Evolutionary conservation across 2,888 invertebrate species (phyloP).

Genomic region (Stomorhina lunata): DNA sequence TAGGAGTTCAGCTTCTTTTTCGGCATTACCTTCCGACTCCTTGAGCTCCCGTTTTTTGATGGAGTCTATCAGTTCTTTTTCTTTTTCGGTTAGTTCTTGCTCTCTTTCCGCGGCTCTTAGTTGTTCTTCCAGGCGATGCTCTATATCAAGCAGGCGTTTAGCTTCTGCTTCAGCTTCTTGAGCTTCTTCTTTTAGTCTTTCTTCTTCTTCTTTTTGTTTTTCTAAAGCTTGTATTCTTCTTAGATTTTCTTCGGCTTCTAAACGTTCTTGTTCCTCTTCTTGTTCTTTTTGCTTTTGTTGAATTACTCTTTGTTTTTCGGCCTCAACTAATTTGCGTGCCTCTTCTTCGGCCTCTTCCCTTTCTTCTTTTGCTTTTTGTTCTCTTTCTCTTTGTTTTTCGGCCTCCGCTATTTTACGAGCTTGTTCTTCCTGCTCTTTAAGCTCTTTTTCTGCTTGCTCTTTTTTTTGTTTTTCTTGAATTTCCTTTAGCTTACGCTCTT

Average conservation of each 20-base stretch:
- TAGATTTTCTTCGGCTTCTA: constrained; percentile 11
- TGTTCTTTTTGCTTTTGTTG: not conserved
- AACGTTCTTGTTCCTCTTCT: not conserved
- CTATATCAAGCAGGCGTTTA: constrained; percentile 43
- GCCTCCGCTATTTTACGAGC: constrained; percentile 50
- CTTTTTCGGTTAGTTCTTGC: constrained; percentile 58
- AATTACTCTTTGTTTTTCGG: not conserved
- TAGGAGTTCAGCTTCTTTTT: constrained; percentile 50
- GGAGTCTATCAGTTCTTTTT: constrained; percentile 49
- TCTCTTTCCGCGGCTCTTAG: constrained; percentile 65
- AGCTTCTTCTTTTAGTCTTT: constrained; percentile 27
- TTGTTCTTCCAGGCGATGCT: constrained; percentile 62
- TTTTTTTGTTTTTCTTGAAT: constrained; percentile 64
- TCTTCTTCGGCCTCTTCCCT: constrained; percentile 28
- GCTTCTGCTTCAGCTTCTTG: constrained; percentile 63
- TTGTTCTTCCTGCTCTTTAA: constrained; percentile 61
- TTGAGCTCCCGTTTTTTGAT: constrained; percentile 35
- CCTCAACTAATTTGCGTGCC: not conserved
- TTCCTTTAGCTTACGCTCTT: constrained; percentile 37
- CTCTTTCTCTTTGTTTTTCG: constrained; percentile 59
- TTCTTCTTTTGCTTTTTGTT: constrained; percentile 43
- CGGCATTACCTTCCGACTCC: constrained; percentile 24
- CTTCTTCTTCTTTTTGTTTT: constrained; percentile 15
- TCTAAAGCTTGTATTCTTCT: not conserved
- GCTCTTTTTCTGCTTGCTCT: too few species aligned